Base-by-base conservation (phyloP, 2,797 vertebrate genomes). In the Cynodonichthys magdalenae region DNA sequence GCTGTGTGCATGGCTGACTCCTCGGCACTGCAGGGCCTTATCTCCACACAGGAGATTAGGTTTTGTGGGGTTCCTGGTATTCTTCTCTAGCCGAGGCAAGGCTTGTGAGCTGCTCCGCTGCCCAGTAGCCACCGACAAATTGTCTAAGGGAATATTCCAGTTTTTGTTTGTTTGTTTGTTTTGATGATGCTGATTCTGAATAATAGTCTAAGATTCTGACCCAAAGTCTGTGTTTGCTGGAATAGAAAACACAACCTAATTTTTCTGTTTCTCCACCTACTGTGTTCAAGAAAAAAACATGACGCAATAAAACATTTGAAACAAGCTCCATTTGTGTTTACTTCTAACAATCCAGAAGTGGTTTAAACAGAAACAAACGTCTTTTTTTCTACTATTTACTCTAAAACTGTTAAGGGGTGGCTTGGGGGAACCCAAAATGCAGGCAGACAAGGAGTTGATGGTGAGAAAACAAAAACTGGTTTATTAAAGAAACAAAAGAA, bases 1-100 rank as follows among this genome's bases (percentile, higher is more conserved):
- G 88, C 78, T 87, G 75, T 85, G 85, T 85, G 84, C 88, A 86
- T 74, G 88, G 82, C 81, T 87, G 86, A 89, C 81, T 90, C 85
- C 81, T 84, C 78, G 65, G 74, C 84, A 84, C 74, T 80, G 82
- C 60, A 63, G 69, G 71, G 83, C 83, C 84, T 91, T 92, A 91
- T 92, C 90, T 77, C 58, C 72, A 80, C 70, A 82, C 77, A 84
- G 78, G 72, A 92, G 90, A 92, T 91, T 89, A 84, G 74, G 77
- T 86, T 90, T 90, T 62, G 82, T 55, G 70, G 74, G 76, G 82
- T 83, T 79, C 75, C 80, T 24, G 67, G 61, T 29, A 56, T 74
- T 75, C 68, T 76, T 83, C 80, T 77, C 20, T 64, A 75, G 75
- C 80, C 29, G 59, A 81, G 53, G 59, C 83, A 66, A 80, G 55